phyloP scores from a whole-genome alignment of 2,888 invertebrate genomes.

The Leptinotarsa tumamoca region DNA sequence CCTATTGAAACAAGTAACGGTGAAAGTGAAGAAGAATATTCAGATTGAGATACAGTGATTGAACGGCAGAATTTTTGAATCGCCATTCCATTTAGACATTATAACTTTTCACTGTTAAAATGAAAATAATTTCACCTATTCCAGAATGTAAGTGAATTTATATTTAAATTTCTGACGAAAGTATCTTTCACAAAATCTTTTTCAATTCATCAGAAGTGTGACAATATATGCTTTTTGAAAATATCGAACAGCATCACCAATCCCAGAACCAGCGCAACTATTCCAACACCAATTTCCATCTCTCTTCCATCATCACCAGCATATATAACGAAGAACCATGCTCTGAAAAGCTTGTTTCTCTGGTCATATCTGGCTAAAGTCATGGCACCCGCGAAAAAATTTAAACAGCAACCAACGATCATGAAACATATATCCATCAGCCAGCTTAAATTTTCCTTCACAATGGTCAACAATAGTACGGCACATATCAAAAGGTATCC shows the following conservation, averaged over 20 bases:
- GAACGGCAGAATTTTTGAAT: too few species aligned
- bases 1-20: too few species aligned
- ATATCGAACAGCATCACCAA: not conserved
- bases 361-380: slow-evolving; percentile 11
- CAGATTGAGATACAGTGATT: too few species aligned
- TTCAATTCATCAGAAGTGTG: not conserved
- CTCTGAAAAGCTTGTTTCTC: not conserved
- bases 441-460: not conserved
- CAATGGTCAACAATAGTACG: slow-evolving; percentile 18
- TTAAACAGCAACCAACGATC: slow-evolving; percentile 9
- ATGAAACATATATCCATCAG: slow-evolving; percentile 10
- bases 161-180: not conserved
- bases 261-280: slow-evolving; percentile 6
- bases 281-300: slow-evolving; percentile 3
- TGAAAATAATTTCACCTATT: not conserved
- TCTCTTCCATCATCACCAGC: not conserved
- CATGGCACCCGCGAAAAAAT: slow-evolving; percentile 2
- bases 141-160: not conserved
- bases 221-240: slow-evolving; percentile 3
- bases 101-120: not conserved
- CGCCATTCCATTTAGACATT: too few species aligned
- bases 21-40: too few species aligned
- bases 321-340: slow-evolving; percentile 4
- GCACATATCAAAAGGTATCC: slow-evolving; percentile 32
- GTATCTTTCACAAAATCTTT: not conserved